These are phyloP conservation scores for Amblyjoppa fuscipennis DNA, from an alignment of 2,888 invertebrate genomes.

Conservation along the genomic window DNA sequence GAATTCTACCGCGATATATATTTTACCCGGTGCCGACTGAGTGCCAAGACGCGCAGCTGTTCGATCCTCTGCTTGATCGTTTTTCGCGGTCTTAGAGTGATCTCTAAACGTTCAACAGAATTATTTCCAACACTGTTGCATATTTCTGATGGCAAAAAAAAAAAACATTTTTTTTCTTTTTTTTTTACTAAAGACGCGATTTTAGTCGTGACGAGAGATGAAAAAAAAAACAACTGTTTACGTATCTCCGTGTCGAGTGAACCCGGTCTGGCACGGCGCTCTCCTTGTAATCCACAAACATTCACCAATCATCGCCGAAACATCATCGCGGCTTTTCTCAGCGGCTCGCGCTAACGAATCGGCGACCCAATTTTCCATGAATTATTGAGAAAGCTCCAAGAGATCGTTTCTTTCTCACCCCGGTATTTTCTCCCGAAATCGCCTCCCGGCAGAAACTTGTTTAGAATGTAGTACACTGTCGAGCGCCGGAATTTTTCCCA, in stretches of 20 bases:
- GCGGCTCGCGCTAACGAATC: slow-evolving; percentile 57
- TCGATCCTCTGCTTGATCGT: slow-evolving; percentile 50
- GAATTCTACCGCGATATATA: slow-evolving; percentile 59
- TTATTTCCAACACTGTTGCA: slow-evolving; percentile 33
- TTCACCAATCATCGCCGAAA: slow-evolving; percentile 63
- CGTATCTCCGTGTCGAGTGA: slow-evolving; percentile 36
- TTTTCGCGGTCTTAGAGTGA: slow-evolving; percentile 22
- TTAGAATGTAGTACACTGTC: not conserved
- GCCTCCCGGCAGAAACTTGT: slow-evolving; percentile 30
- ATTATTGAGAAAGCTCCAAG: slow-evolving; percentile 57
- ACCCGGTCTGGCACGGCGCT: slow-evolving; percentile 5
- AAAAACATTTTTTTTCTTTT: not conserved
- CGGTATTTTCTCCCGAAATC: slow-evolving; percentile 13
- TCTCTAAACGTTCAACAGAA: slow-evolving; percentile 13
- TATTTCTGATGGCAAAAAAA: slow-evolving; percentile 9
- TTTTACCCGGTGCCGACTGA: slow-evolving; percentile 3
- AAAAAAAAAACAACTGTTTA: slow-evolving; percentile 28
- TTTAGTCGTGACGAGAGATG: not conserved
- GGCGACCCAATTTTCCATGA: slow-evolving; percentile 64
- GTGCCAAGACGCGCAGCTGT: slow-evolving; percentile 65
- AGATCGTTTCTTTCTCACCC: slow-evolving; percentile 31
- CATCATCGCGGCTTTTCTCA: slow-evolving; percentile 58
- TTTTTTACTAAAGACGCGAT: not conserved
- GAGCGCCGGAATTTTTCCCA: slow-evolving; percentile 30
- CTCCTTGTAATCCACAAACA: slow-evolving; percentile 58